Base-by-base conservation (phyloP, 2,888 invertebrate species). In the Quadroppia sp. region DNA sequence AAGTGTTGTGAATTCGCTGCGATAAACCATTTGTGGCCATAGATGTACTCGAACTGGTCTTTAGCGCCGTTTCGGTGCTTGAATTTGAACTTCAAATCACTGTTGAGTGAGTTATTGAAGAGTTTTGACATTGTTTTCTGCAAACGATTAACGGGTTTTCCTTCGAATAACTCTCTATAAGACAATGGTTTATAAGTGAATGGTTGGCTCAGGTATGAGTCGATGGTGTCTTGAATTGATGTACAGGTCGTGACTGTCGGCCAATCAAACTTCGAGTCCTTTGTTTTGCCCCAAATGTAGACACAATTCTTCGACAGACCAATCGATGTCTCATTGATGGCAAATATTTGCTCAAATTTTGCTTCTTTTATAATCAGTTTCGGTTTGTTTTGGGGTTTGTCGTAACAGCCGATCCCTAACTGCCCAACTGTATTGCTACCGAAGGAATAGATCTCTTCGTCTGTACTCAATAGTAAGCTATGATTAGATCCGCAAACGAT, bases 11-110 rank as follows among this genome's bases (percentile, higher is more conserved):
- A 59, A 28, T 30, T 59, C 15, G 25, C 30, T 28, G 11, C 28
- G 25, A 59, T 11, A 59, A 59, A 59, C 59, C 59, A 59, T 59
- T 30, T 59, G 59, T 59, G 59, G 17, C 1, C 59, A 59, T 28
- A 59, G 28, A 59, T 59, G 11, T 23, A 59, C 1, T 59, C 6
- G 25, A n/a, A 30, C 17, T 36, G 30, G n/a, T 45, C 45, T 25
- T 53, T 50, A n/a, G n/a, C n/a, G n/a, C n/a, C n/a, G n/a, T n/a
- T n/a, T n/a, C n/a, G n/a, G 20, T 1, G 20, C 20, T 50, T 50
- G 28, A 59, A 1, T 59, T 59, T 59, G 59, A 59, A 30, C 28
- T 59, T 59, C 9, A 59, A 30, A 11, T 59, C 59, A 59, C 59
- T 59, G 15, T 59, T 59, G 2, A 28, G 7, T 17, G 59, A 28